Conservation (phyloP, 2,113 vertebrate genomes). For the Uria aalge region DNA sequence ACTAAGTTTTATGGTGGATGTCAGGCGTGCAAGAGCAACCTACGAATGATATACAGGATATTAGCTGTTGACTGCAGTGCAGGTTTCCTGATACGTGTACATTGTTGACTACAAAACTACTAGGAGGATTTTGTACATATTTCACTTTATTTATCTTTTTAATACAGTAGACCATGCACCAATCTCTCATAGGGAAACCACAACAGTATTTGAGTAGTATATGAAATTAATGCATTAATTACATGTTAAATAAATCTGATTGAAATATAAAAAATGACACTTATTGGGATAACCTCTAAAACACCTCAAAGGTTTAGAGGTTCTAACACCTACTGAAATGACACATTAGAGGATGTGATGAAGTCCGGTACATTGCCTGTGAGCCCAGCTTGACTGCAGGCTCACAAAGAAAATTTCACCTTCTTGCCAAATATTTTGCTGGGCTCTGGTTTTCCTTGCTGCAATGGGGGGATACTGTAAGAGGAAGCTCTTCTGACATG, state of each 20-base stretch:
- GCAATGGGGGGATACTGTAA: neutral
- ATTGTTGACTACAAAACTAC: neutral
- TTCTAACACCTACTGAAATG: neutral
- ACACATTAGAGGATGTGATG: neutral
- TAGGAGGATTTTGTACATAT: neutral
- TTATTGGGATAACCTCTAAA: neutral
- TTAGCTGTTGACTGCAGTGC: neutral
- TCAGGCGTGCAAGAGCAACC: neutral
- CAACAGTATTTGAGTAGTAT: neutral
- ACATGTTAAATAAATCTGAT: neutral
- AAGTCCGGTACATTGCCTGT: rapidly evolving
- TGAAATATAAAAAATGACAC: neutral
- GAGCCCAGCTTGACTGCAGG: neutral
- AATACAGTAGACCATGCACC: neutral
- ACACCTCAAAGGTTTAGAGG: neutral
- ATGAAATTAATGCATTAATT: neutral
- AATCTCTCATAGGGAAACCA: neutral
- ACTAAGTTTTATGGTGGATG: neutral
- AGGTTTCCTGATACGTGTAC: neutral
- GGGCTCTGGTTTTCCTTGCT: neutral
- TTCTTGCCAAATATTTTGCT: neutral
- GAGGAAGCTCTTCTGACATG: neutral
- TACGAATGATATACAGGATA: neutral
- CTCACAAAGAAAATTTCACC: neutral
- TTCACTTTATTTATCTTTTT: neutral